A percentile compares a stretch with the other conserved stretches of the same genome.
Conservation (phyloP, 2,797 vertebrate genomes). For the Mionectes olivaceus region DNA sequence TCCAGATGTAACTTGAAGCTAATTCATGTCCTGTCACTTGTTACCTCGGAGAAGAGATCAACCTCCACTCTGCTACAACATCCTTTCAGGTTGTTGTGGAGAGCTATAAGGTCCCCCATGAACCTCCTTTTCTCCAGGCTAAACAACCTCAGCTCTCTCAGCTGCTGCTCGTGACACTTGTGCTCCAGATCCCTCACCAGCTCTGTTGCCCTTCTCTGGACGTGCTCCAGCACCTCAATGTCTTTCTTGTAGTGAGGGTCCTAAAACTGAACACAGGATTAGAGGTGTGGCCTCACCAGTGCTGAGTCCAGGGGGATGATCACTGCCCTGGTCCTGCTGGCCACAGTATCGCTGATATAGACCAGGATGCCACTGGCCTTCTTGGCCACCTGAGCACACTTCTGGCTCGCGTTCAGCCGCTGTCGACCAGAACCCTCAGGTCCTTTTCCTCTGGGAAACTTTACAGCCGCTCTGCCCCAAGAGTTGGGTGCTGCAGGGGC, state of each 20-base stretch:
- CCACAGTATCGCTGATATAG: neutral
- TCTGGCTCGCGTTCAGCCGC: neutral
- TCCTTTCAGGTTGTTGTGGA: neutral
- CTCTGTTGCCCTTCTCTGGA: neutral
- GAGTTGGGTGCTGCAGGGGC: fast-evolving
- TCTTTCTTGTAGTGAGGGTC: neutral
- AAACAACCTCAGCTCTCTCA: fast-evolving
- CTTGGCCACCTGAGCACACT: neutral
- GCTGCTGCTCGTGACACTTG: fast-evolving
- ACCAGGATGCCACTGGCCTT: fast-evolving
- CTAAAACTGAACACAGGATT: neutral
- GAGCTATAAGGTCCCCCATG: fast-evolving
- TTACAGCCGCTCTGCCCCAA: neutral
- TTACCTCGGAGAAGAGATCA: fast-evolving
- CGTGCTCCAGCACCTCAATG: fast-evolving
- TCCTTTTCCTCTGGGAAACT: neutral
- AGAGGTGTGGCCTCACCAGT: fast-evolving
- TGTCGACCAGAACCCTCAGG: fast-evolving
- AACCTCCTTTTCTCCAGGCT: neutral
- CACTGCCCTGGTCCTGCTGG: neutral
- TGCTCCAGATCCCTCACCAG: neutral
- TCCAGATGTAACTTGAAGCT: neutral
- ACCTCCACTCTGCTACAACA: fast-evolving
- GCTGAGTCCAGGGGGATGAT: neutral
- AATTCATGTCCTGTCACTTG: neutral